These are phyloP conservation scores for Nudaria mundana DNA, from an alignment of 2,888 invertebrate species.

Conservation along the genomic window DNA sequence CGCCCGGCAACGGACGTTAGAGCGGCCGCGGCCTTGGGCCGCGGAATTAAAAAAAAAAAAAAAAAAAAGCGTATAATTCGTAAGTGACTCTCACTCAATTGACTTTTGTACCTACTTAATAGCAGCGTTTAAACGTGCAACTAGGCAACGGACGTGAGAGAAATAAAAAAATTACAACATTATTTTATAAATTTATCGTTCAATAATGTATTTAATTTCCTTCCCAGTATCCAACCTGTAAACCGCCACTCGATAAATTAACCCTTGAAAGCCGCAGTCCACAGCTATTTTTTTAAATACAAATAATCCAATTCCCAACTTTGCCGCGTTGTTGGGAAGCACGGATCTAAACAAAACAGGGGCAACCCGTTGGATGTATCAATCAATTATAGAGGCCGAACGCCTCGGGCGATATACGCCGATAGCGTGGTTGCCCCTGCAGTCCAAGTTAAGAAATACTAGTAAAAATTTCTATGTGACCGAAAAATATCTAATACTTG, in stretches of 20 bases:
- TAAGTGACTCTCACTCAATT: too few relatives aligned
- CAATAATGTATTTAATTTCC: too few relatives aligned
- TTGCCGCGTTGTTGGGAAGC: conserved; percentile 23
- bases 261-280: conserved; percentile 12
- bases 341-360: conserved; percentile 33
- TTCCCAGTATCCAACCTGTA: conserved; percentile 2
- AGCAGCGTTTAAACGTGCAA: too few relatives aligned
- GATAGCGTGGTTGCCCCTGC: conserved; percentile 41
- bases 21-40: too few relatives aligned
- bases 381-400: conserved; percentile 74
- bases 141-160: too few relatives aligned
- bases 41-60: too few relatives aligned
- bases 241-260: conserved; percentile 11
- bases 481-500: too few relatives aligned
- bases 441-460: conserved; percentile 17
- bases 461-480: background rate
- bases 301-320: conserved; percentile 28
- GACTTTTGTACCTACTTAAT: too few relatives aligned
- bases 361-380: conserved; percentile 60
- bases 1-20: too few relatives aligned
- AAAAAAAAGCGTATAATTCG: too few relatives aligned
- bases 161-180: too few relatives aligned
- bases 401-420: conserved; percentile 63
- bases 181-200: too few relatives aligned
- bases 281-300: conserved; percentile 11